These are phyloP conservation scores for Drosophila ohnishii DNA, from an alignment of 1,140 invertebrate genomes.

Conservation along the genomic window DNA sequence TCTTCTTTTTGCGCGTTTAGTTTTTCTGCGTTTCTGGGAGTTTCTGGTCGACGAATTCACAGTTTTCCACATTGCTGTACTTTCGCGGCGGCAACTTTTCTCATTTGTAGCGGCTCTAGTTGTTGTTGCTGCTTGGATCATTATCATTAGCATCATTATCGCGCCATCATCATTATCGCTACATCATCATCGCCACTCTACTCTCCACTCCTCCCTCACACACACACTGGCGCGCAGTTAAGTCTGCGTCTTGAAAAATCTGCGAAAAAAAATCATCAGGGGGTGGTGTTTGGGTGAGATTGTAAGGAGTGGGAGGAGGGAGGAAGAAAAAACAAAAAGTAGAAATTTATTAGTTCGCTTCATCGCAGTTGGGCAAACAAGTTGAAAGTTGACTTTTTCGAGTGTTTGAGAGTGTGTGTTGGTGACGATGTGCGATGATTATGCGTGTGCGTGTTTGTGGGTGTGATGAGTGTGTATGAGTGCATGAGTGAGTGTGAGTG, in stretches of 20 bases:
- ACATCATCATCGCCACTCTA: slow-evolving; percentile 50
- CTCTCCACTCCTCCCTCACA: slow-evolving; percentile 41
- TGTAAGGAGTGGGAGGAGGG: slow-evolving; percentile 9
- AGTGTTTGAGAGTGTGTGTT: slow-evolving; percentile 37
- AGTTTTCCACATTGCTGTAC: slow-evolving; percentile 82
- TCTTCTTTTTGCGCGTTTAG: slow-evolving; percentile 82
- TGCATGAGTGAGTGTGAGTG: slow-evolving; percentile 17
- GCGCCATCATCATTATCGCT: slow-evolving; percentile 39
- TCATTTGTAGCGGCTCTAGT: slow-evolving; percentile 40
- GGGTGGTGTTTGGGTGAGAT: slow-evolving; percentile 19
- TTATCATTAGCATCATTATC: slow-evolving; percentile 49
- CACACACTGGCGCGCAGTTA: slow-evolving; percentile 49
- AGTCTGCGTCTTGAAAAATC: slow-evolving; percentile 57
- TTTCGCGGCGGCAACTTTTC: slow-evolving; percentile 64
- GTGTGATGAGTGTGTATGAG: slow-evolving; percentile 35
- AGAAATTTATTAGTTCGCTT: slow-evolving; percentile 81
- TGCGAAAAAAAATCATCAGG: slow-evolving; percentile 73
- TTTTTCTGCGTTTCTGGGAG: slow-evolving; percentile 77
- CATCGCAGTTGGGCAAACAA: slow-evolving; percentile 77
- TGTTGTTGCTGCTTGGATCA: slow-evolving; percentile 38
- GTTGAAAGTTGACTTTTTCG: slow-evolving; percentile 61
- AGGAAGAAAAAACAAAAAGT: slow-evolving; percentile 56
- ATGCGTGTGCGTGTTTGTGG: slow-evolving; percentile 35
- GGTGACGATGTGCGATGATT: slow-evolving; percentile 40
- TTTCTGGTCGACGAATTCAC: slow-evolving; percentile 78